phyloP scores from a whole-genome alignment of 2,797 vertebrate species.

The Mareca strepera region DNA sequence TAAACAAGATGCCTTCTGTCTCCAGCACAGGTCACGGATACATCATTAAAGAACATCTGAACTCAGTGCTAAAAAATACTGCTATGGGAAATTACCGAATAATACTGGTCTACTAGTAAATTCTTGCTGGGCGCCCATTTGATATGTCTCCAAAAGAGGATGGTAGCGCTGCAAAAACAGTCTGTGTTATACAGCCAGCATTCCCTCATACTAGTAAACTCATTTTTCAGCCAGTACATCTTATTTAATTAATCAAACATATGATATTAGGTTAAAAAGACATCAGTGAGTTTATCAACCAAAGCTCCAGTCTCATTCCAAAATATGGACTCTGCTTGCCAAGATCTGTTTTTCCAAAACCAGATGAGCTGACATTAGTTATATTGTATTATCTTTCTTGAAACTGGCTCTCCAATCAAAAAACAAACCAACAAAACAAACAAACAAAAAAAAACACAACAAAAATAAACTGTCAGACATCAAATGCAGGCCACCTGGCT shows the following conservation, averaged over 20 bases:
- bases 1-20: not conserved
- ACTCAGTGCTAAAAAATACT: not conserved
- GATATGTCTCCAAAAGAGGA: not conserved
- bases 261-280: not conserved
- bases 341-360: not conserved
- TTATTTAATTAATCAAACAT: not conserved
- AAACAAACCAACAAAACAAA: not conserved
- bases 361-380: not conserved
- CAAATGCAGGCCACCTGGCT: not conserved
- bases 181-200: not conserved
- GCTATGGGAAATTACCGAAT: not conserved
- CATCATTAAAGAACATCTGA: not conserved
- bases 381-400: not conserved
- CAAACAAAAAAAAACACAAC: not conserved
- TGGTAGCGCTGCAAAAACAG: not conserved
- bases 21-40: not conserved
- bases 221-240: not conserved
- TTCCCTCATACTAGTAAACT: not conserved
- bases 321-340: not conserved
- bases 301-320: not conserved
- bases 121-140: not conserved
- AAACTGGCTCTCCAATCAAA: not conserved
- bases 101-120: not conserved
- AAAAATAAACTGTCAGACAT: not conserved
- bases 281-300: not conserved